phyloP scores from a whole-genome alignment of 2,113 vertebrate species.

The Cyprinodon brontotheroides region DNA sequence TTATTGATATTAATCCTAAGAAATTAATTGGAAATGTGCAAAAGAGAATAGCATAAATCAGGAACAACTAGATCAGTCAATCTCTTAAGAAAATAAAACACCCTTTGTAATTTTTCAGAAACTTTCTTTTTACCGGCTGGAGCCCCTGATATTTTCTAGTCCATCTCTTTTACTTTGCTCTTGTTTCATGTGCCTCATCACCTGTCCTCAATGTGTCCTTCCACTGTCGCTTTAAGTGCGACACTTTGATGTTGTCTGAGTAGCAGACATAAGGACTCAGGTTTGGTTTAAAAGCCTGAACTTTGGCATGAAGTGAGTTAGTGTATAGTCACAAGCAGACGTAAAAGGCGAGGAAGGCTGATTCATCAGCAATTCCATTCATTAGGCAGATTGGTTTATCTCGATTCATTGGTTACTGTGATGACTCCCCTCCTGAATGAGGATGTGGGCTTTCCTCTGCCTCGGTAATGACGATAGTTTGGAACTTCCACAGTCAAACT shows the following conservation, averaged over 20 bases:
- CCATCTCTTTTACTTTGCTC: conserved; percentile 19
- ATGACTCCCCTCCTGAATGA: conserved; percentile 76
- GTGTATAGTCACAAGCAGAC: conserved; percentile 52
- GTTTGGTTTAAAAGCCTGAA: conserved; percentile 54
- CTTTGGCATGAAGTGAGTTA: conserved; percentile 63
- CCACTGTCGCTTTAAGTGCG: conserved; percentile 44
- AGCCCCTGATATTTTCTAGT: background rate
- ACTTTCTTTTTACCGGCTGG: background rate
- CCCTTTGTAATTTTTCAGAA: background rate
- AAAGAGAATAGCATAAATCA: background rate
- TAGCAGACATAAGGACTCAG: conserved; percentile 53
- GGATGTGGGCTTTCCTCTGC: conserved; percentile 81
- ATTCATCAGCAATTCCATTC: conserved; percentile 55
- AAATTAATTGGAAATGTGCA: background rate
- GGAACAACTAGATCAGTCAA: background rate
- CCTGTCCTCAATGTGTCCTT: conserved; percentile 26
- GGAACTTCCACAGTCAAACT: conserved; percentile 72
- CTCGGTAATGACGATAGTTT: conserved; percentile 85
- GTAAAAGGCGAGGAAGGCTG: conserved; percentile 35
- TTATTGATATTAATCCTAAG: background rate
- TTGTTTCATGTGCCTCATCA: conserved; percentile 16
- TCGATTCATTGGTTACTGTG: conserved; percentile 51
- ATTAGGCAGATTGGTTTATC: conserved; percentile 63
- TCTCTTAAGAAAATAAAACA: background rate
- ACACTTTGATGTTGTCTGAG: conserved; percentile 58